Evolutionary conservation across 1,140 invertebrate species (phyloP).

Genomic region (Drosophila pseudoobscura): DNA sequence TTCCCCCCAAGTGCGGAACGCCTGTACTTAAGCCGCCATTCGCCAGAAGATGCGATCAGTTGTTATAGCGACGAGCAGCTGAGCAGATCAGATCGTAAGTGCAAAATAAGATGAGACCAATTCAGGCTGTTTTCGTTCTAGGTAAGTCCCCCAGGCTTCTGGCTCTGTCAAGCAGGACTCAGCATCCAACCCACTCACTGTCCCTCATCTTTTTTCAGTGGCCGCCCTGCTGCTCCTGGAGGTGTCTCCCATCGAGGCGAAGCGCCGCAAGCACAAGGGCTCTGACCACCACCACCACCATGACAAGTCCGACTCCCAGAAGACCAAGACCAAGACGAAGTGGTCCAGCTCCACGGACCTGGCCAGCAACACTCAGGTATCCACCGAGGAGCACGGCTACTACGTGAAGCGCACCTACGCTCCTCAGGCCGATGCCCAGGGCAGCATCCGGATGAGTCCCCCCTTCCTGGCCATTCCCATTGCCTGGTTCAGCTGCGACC

Average conservation of each 20-base stretch:
- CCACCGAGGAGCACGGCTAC: conserved; percentile 78
- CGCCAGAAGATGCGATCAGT: conserved; percentile 66
- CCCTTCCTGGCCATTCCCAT: conserved; percentile 77
- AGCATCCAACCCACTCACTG: neutral
- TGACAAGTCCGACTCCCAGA: conserved; percentile 29
- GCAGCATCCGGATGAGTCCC: conserved; percentile 51
- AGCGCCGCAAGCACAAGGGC: conserved; percentile 68
- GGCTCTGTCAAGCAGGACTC: neutral
- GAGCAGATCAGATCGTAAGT: conserved; percentile 14
- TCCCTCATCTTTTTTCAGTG: conserved; percentile 8
- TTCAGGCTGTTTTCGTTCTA: conserved; percentile 44
- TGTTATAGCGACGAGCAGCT: conserved; percentile 52
- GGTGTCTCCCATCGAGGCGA: conserved; percentile 46
- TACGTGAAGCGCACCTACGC: conserved; percentile 77
- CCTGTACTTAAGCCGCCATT: conserved; percentile 62
- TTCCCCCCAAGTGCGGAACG: conserved; percentile 35
- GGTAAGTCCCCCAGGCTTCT: conserved; percentile 41
- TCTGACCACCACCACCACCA: conserved; percentile 40
- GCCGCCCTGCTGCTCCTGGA: conserved; percentile 56
- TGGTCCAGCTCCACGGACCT: conserved; percentile 73
- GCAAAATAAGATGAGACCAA: conserved; percentile 51
- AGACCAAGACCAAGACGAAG: conserved; percentile 77
- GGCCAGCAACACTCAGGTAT: conserved; percentile 54
- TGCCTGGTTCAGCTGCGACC: conserved; percentile 67
- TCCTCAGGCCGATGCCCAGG: conserved; percentile 13